Evolutionary conservation across 1,140 invertebrate genomes (phyloP).

Genomic region (Aphis gossypii): DNA sequence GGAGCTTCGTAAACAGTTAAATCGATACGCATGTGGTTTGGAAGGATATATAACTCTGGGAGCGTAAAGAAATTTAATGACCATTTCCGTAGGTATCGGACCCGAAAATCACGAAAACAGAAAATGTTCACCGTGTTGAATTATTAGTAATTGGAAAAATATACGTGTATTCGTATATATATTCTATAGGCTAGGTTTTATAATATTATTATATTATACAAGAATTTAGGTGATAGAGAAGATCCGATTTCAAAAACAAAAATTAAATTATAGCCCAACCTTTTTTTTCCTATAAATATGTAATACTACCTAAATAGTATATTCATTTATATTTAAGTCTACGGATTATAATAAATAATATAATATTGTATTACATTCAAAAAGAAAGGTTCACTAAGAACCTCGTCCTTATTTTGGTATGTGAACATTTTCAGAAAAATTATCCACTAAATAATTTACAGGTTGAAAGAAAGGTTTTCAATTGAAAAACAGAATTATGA

Average conservation of each 20-base stretch:
- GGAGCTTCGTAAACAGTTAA: background rate
- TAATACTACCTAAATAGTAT: too few species aligned
- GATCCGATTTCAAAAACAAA: background rate
- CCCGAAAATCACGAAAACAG: background rate
- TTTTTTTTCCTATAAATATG: background rate
- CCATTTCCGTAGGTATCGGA: background rate
- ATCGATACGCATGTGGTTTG: background rate
- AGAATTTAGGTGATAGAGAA: background rate
- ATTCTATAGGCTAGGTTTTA: background rate
- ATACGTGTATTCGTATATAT: background rate
- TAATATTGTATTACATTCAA: too few species aligned
- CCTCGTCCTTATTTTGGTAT: too few species aligned
- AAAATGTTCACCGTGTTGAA: background rate
- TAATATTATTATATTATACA: background rate
- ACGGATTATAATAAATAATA: too few species aligned
- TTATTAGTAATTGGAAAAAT: background rate
- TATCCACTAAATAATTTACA: too few species aligned
- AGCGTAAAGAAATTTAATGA: conserved; percentile 4
- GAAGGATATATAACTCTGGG: background rate
- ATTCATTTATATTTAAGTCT: too few species aligned
- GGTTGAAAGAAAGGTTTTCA: too few species aligned
- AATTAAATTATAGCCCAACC: background rate
- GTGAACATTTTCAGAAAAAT: too few species aligned
- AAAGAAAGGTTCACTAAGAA: too few species aligned
- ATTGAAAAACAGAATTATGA: too few species aligned